Base-by-base conservation (phyloP, 2,797 vertebrate genomes). In the Lepidocolaptes lacrymiger region DNA sequence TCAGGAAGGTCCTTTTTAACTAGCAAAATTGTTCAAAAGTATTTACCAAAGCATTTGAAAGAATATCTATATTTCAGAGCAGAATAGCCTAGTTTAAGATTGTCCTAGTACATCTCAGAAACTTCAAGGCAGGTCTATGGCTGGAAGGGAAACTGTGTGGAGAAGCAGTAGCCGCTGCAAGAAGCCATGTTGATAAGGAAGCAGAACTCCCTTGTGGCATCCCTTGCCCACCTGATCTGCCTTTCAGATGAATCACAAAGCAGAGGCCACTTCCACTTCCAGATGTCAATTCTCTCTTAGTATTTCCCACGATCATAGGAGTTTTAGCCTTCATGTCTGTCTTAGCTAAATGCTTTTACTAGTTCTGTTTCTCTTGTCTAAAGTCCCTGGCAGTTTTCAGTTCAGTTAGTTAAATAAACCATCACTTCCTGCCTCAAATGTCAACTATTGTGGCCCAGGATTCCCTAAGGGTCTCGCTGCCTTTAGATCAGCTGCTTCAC, bases 401-500 rank as follows among this genome's bases (percentile, higher is more conserved):
- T 74, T 92, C 80, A 92, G 77, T 94, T 64, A 79, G 83, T 85
- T 95, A 95, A 97, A 90, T 85, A 95, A 96, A 94, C 77, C 67
- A 93, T 93, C 76, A 82, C 73, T 95, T 97, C 95, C 94, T 96
- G 88, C 72, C 77, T 90, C 77, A 90, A 76, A 93, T 89, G 79
- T 95, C 93, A 88, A 84, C 87, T 86, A 82, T 93, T 96, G 93
- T 96, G 84, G 92, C 61, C 72, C 72, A 82, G 55, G 55, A 59
- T 61, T 96, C 85, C 93, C 93, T 73, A 91, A 88, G 91, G 90
- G 80, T 93, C 93, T 79, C 0, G 0, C 67, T 73, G 93, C 88
- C 85, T 94, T 94, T 69, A 91, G 88, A 87, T 94, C 77, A 82
- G 90, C 90, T 96, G 77, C 90, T 97, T 96, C 88, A 73, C 77